Conservation (phyloP, 1,140 invertebrate genomes). For the Bombus terrestris region DNA sequence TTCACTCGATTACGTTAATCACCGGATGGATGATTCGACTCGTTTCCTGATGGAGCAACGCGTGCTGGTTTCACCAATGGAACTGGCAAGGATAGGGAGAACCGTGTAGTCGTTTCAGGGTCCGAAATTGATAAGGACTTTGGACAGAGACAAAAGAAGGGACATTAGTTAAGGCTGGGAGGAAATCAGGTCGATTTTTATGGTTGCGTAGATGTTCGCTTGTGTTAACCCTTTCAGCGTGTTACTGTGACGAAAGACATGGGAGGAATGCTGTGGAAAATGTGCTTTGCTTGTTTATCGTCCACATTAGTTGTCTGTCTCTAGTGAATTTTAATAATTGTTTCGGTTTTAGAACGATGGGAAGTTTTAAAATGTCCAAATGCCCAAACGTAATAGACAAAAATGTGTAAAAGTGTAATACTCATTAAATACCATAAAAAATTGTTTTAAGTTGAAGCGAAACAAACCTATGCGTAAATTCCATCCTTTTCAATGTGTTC, state of each 20-base stretch:
- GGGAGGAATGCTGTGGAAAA: not conserved
- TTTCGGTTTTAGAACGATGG: not conserved
- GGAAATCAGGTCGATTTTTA: constrained; percentile 20
- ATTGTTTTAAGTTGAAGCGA: no score
- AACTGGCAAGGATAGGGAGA: not conserved
- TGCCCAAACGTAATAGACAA: no score
- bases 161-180: not conserved
- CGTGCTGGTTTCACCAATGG: not conserved
- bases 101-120: not conserved
- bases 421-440: no score
- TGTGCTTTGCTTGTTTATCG: not conserved
- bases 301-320: not conserved
- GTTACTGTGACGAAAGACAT: not conserved
- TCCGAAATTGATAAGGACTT: constrained; percentile 7
- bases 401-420: no score
- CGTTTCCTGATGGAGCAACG: not conserved
- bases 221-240: not conserved
- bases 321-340: not conserved
- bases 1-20: constrained; percentile 8
- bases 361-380: no score
- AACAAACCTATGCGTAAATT: no score
- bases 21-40: not conserved
- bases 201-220: not conserved
- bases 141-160: constrained; percentile 18
- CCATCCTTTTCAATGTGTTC: no score